A percentile compares a stretch with the other conserved stretches of the same genome.
phyloP scores from a whole-genome alignment of 2,797 vertebrate genomes.

The Cyclopterus lumpus region DNA sequence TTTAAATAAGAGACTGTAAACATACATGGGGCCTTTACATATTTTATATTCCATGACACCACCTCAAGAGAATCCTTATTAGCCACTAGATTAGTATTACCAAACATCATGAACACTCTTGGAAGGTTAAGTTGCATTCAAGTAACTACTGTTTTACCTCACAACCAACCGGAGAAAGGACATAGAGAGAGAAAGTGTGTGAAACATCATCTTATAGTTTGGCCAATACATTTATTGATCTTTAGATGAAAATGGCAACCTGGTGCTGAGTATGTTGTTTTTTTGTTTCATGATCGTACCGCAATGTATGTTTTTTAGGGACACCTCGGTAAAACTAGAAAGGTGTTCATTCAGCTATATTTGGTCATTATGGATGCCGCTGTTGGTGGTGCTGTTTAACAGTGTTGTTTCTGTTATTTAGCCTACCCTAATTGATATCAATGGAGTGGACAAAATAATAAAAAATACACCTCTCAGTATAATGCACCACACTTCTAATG shows the following conservation, averaged over 20 bases:
- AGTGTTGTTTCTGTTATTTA: background rate
- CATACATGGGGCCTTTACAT: background rate
- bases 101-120: background rate
- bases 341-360: constrained; percentile 1
- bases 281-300: background rate
- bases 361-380: background rate
- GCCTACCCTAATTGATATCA: background rate
- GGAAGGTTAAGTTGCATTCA: constrained; percentile 6
- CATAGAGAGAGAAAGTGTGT: background rate
- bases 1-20: constrained; percentile 1
- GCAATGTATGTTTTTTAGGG: constrained; percentile 5
- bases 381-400: background rate
- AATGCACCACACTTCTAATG: background rate
- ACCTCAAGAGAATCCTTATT: background rate
- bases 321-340: background rate
- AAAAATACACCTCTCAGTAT: background rate
- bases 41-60: background rate
- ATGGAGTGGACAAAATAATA: background rate
- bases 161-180: background rate
- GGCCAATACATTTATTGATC: background rate
- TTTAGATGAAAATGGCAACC: background rate
- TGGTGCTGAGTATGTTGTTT: background rate
- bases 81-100: background rate
- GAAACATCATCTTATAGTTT: constrained; percentile 9
- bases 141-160: background rate